Evolutionary conservation across 2,113 vertebrate species (phyloP).

Genomic region (Erpornis zantholeuca): DNA sequence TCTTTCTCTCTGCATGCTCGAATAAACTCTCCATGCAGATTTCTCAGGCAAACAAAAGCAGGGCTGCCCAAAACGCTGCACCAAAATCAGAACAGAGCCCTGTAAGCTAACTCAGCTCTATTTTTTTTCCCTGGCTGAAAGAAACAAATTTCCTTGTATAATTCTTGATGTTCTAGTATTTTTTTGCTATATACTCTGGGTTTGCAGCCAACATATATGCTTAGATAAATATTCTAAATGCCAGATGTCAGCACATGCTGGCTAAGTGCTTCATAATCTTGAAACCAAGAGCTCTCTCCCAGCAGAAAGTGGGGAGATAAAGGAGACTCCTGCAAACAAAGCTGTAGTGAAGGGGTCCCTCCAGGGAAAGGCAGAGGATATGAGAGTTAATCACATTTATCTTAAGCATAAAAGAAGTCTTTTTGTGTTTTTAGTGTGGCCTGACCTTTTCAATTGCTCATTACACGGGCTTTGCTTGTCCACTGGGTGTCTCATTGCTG

Average conservation of each 20-base stretch:
- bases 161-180: background rate
- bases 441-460: background rate
- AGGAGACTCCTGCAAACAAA: slow-evolving; percentile 5
- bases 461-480: background rate
- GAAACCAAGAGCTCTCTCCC: background rate
- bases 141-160: background rate
- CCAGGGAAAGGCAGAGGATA: background rate
- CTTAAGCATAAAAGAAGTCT: background rate
- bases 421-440: background rate
- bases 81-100: background rate
- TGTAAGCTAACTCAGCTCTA: background rate
- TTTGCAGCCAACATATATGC: background rate
- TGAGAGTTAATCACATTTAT: slow-evolving; percentile 32
- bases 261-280: background rate
- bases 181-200: background rate
- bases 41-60: background rate
- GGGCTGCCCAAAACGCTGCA: background rate
- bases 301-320: background rate
- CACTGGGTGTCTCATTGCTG: slow-evolving; percentile 32
- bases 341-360: background rate
- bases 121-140: background rate
- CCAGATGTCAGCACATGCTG: slow-evolving; percentile 53
- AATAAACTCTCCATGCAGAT: background rate
- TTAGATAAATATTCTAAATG: slow-evolving; percentile 39
- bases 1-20: background rate